Evolutionary conservation across 2,797 vertebrate genomes (phyloP), one percentile per base, ranked within the genome.

Genomic region (Amphiprion clarkii): DNA sequence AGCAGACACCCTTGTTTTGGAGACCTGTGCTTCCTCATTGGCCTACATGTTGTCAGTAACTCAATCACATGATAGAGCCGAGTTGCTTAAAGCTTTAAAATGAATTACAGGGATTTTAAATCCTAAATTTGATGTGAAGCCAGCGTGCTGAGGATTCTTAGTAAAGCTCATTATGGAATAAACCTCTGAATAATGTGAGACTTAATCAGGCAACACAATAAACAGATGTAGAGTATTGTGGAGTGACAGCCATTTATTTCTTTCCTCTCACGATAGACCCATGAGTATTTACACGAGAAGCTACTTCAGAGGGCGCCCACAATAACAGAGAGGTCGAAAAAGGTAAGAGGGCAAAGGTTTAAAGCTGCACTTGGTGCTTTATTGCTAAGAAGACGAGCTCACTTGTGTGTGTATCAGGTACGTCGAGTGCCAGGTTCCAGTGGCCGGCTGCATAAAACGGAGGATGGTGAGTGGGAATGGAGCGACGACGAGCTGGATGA

Each of bases 401-500:
- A 84, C 40, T 1, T 31, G 27, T 49, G 64, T 17, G 14, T 70
- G 7, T 44, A 0, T 12, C 79, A 99, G 98, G 97, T 99, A 65
- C 95, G 97, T 53, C 93, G 98, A 67, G 98, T 99, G 31, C 98
- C 98, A 1, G 98, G 98, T 8, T 99, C 98, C 85, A 99, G 98
- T 0, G 97, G 98, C 14, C 97, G 97, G 59, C 96, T 99, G 64
- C 97, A 99, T 84, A 99, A 99, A 93, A 99, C 98, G 0, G 97
- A 98, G 89, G 98, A 99, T 2, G 98, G 98, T 0, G 97, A 97
- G 33, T 96, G 95, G 95, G 98, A 99, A 71, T 99, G 98, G 98
- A 99, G 98, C 0, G 98, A 99, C 4, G 98, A 99, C 1, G 98
- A 99, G 77, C 92, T 99, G 63, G 98, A 99, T 52, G 98, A 99